Conservation (phyloP, 2,797 vertebrate genomes). For the Semotilus atromaculatus region DNA sequence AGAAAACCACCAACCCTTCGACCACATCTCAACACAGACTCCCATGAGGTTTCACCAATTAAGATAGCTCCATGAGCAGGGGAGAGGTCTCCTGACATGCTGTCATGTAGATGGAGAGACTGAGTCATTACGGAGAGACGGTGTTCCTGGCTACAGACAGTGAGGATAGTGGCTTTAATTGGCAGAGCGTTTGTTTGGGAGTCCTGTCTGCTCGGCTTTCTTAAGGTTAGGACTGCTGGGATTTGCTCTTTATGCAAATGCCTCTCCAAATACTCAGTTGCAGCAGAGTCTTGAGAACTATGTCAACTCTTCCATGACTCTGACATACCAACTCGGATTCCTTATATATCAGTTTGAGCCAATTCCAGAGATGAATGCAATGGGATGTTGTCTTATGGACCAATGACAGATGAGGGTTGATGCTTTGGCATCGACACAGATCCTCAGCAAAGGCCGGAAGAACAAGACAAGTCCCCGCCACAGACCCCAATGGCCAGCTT, state of each 20-base stretch:
- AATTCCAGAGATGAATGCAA: constrained; percentile 19
- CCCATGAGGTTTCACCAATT: constrained; percentile 63
- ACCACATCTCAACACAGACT: constrained; percentile 55
- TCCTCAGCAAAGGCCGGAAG: neutral
- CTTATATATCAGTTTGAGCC: constrained; percentile 37
- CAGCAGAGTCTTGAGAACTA: constrained; percentile 56
- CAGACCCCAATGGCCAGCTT: neutral
- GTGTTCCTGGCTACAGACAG: constrained; percentile 58
- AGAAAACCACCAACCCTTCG: constrained; percentile 47
- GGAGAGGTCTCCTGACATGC: constrained; percentile 69
- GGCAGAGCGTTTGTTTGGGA: constrained; percentile 63
- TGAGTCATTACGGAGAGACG: constrained; percentile 61
- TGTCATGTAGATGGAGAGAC: constrained; percentile 66
- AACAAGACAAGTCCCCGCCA: neutral
- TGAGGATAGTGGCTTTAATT: constrained; percentile 61
- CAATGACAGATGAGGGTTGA: constrained; percentile 18
- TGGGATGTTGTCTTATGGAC: constrained; percentile 14
- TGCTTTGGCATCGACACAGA: neutral
- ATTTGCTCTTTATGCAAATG: constrained; percentile 66
- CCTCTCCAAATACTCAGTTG: constrained; percentile 57
- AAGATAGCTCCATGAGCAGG: constrained; percentile 63
- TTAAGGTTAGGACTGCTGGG: constrained; percentile 65
- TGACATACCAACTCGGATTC: constrained; percentile 23
- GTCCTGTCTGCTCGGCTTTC: constrained; percentile 57
- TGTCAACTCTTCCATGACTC: constrained; percentile 41